These are phyloP conservation scores for Zapus hudsonius DNA, from an alignment of 2,113 vertebrate species.

Conservation along the genomic window DNA sequence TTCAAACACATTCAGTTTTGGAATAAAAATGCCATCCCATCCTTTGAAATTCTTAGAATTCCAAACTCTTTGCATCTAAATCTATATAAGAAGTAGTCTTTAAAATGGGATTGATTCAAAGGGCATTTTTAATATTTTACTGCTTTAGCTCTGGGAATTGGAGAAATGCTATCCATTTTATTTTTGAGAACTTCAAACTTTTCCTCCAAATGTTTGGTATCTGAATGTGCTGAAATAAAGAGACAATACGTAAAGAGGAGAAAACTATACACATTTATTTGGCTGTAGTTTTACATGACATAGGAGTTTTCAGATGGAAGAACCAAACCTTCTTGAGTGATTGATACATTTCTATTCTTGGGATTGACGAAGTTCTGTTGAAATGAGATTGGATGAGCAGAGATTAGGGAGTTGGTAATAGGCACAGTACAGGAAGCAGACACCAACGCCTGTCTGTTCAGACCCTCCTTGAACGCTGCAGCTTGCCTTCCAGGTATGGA, in stretches of 20 bases:
- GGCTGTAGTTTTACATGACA: background rate
- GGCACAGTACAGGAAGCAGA: too few relatives aligned
- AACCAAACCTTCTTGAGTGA: background rate
- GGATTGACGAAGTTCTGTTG: too few relatives aligned
- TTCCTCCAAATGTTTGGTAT: background rate
- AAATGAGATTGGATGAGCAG: background rate
- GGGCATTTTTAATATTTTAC: background rate
- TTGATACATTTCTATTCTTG: background rate
- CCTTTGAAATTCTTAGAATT: constrained; percentile 8
- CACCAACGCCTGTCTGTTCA: background rate
- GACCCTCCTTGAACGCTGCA: background rate
- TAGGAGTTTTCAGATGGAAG: background rate
- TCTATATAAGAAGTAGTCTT: background rate
- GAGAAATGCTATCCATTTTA: background rate
- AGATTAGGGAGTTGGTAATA: background rate
- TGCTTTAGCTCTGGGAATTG: background rate
- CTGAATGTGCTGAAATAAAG: background rate
- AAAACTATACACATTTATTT: background rate
- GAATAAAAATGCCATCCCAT: background rate
- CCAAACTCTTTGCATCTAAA: background rate
- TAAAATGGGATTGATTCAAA: background rate
- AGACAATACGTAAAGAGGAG: background rate
- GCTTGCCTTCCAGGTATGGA: background rate
- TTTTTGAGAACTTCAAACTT: background rate
- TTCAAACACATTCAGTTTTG: background rate